Evolutionary conservation across 2,888 invertebrate genomes (phyloP).

Genomic region (Zele albiditarsus): DNA sequence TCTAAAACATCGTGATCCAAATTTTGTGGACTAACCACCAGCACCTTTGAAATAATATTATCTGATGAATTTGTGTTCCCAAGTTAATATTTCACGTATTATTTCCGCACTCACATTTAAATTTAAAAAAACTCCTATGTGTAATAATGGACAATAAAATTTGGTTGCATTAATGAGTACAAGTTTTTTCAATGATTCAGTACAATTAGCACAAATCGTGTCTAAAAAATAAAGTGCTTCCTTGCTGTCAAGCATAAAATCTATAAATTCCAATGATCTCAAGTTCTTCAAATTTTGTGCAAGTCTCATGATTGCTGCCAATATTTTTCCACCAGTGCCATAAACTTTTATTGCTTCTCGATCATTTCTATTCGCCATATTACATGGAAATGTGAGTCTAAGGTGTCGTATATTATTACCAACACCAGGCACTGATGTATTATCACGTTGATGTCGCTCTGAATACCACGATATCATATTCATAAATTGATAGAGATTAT

Average conservation of each 20-base stretch:
- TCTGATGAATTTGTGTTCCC: neutral
- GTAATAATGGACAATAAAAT: constrained; percentile 80
- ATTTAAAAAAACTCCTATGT: constrained; percentile 84
- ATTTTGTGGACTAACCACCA: constrained; percentile 83
- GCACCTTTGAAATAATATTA: constrained; percentile 72
- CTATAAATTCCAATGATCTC: constrained; percentile 79
- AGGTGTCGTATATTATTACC: constrained; percentile 77
- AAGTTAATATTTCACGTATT: neutral
- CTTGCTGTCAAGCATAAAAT: constrained; percentile 82
- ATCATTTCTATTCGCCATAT: constrained; percentile 79
- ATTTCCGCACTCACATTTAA: constrained; percentile 75
- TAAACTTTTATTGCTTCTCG: constrained; percentile 79
- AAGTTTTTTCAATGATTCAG: constrained; percentile 77
- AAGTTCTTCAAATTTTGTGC: constrained; percentile 80
- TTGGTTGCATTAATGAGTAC: constrained; percentile 85
- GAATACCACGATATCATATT: constrained; percentile 85
- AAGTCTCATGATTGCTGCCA: constrained; percentile 80
- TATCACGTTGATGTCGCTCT: constrained; percentile 71
- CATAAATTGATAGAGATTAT: constrained; percentile 89
- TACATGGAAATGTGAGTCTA: constrained; percentile 84
- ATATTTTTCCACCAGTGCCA: constrained; percentile 84
- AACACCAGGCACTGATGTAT: constrained; percentile 71
- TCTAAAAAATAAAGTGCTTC: constrained; percentile 83
- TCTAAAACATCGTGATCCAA: constrained; percentile 82
- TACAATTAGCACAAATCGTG: constrained; percentile 80